Conservation (phyloP, 2,797 vertebrate genomes). For the Ibycter americanus region DNA sequence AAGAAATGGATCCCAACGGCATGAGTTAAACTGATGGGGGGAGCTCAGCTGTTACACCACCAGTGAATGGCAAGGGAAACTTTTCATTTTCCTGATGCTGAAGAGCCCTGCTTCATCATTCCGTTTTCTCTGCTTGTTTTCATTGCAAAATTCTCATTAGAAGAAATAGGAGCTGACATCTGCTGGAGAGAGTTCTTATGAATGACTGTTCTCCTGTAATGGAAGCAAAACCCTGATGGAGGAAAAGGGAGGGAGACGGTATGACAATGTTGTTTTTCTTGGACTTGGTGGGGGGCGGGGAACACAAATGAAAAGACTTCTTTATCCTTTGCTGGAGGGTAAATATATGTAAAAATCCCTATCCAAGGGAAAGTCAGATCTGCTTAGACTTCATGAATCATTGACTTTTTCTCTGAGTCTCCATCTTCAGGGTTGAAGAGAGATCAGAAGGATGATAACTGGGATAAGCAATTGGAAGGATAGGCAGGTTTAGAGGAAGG, state of each 20-base stretch:
- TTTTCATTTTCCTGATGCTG: background rate
- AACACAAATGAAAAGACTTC: background rate
- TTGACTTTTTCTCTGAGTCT: background rate
- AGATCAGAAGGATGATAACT: background rate
- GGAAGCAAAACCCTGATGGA: background rate
- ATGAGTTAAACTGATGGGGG: slow-evolving; percentile 6
- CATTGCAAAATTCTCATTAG: slow-evolving; percentile 4
- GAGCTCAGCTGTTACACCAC: slow-evolving; percentile 16
- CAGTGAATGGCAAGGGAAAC: slow-evolving; percentile 12
- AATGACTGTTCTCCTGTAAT: slow-evolving; percentile 17
- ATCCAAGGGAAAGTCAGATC: background rate
- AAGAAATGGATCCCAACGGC: background rate
- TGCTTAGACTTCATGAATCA: background rate
- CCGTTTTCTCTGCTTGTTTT: slow-evolving; percentile 38
- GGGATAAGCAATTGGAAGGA: background rate
- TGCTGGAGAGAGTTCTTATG: slow-evolving; percentile 7
- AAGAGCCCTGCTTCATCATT: slow-evolving; percentile 26
- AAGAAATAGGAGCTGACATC: slow-evolving; percentile 42
- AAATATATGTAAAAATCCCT: background rate
- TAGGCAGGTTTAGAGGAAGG: background rate
- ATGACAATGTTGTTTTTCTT: background rate
- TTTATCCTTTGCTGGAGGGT: background rate
- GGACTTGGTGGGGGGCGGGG: background rate
- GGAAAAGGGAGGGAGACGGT: background rate
- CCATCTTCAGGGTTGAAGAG: background rate